A percentile compares a stretch with the other conserved stretches of the same genome.
Conservation (phyloP, 2,113 vertebrate genomes). For the Colius striatus region DNA sequence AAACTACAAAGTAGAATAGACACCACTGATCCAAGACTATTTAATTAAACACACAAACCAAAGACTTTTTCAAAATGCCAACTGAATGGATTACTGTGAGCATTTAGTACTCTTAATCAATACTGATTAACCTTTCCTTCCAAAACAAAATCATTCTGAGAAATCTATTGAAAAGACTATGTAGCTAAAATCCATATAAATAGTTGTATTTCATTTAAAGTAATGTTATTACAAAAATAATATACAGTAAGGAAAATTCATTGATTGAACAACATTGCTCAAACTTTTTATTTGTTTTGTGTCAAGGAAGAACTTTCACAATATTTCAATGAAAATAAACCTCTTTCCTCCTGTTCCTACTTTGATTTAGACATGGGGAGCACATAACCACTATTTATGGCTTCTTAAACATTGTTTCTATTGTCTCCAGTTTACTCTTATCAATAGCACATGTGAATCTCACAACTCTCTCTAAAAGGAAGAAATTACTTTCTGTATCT, state of each 20-base stretch:
- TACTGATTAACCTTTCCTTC: background rate
- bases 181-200: background rate
- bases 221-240: background rate
- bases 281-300: background rate
- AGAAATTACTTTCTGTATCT: background rate
- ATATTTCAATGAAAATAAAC: background rate
- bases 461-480: background rate
- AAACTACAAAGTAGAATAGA: background rate
- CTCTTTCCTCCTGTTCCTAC: background rate
- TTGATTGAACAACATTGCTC: background rate
- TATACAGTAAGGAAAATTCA: background rate
- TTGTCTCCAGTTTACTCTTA: background rate
- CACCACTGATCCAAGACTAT: background rate
- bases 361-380: fast-evolving
- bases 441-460: background rate
- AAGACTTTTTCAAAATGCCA: background rate
- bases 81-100: background rate
- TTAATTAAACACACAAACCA: background rate
- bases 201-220: background rate
- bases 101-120: background rate
- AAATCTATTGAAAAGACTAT: background rate
- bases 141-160: background rate
- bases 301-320: background rate
- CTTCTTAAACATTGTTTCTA: background rate
- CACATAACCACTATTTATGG: background rate